phyloP scores from a whole-genome alignment of 2,113 vertebrate genomes.

The Sinocyclocheilus anshuiensis region DNA sequence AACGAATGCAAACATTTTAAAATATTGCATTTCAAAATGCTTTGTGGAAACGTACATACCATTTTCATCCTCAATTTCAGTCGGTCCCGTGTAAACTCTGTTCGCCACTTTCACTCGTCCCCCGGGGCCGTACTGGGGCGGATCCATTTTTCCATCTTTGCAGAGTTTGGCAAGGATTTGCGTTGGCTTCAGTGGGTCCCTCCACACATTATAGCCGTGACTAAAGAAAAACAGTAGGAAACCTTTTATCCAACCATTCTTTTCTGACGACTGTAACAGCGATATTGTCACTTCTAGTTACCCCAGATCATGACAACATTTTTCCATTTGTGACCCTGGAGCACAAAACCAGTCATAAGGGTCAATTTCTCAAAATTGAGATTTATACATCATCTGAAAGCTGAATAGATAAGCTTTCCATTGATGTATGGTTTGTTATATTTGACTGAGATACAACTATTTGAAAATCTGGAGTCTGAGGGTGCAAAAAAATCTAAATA shows the following conservation, averaged over 20 bases:
- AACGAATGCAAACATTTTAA: not conserved
- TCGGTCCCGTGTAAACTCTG: slow-evolving; percentile 85
- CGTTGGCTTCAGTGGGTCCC: slow-evolving; percentile 92
- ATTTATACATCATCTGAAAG: no score
- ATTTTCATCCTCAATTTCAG: slow-evolving; percentile 94
- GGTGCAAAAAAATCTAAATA: no score
- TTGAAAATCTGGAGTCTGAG: no score
- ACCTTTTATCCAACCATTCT: not conserved
- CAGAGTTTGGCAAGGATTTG: slow-evolving; percentile 92
- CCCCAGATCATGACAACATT: not conserved
- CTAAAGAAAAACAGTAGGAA: slow-evolving; percentile 66
- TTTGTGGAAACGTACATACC: slow-evolving; percentile 69
- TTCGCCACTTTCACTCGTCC: slow-evolving; percentile 92
- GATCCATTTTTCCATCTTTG: slow-evolving; percentile 90
- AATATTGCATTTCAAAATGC: not conserved
- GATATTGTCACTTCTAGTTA: not conserved
- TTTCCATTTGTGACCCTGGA: not conserved
- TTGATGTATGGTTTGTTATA: no score
- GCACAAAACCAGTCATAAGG: no score
- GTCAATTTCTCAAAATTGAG: no score
- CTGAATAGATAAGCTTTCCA: no score
- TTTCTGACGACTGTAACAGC: not conserved
- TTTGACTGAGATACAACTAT: no score
- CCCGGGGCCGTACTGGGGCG: slow-evolving; percentile 90
- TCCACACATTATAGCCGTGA: slow-evolving; percentile 93